Percentiles rank a stretch among this genome's conserved stretches.
These are phyloP conservation scores for Spilogale gracilis DNA, from an alignment of 2,113 vertebrate genomes.

Conservation along the genomic window DNA sequence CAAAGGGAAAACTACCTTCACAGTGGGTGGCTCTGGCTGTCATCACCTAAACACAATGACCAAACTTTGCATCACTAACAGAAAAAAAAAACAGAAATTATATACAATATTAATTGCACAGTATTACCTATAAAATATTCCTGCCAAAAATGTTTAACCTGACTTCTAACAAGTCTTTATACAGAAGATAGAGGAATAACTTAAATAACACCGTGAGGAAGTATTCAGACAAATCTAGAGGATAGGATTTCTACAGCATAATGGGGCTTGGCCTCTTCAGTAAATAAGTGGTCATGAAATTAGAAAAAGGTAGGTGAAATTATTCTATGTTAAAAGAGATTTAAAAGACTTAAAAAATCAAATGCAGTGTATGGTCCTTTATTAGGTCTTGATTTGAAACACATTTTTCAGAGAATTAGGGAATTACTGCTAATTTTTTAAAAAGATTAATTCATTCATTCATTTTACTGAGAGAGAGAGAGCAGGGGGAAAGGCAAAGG, in stretches of 20 bases:
- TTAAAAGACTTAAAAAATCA: slow-evolving; percentile 15
- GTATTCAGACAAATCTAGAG: not conserved
- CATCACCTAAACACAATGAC: not conserved
- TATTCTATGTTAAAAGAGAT: slow-evolving; percentile 1
- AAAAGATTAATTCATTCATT: not conserved
- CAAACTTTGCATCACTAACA: not conserved
- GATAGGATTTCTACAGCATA: not conserved
- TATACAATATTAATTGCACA: not conserved
- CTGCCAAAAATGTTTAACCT: slow-evolving; percentile 14
- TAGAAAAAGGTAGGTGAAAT: not conserved
- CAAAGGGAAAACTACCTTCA: slow-evolving; percentile 29
- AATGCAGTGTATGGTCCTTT: not conserved
- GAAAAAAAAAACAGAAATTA: slow-evolving; percentile 3
- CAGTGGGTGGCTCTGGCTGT: not conserved
- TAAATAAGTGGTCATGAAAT: not conserved
- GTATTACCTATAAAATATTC: not conserved
- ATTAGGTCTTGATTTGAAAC: not conserved
- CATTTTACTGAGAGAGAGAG: not conserved
- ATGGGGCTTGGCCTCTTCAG: not conserved
- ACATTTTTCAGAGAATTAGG: not conserved
- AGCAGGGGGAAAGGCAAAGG: not conserved
- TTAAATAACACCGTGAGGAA: not conserved
- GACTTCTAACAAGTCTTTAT: slow-evolving; percentile 30
- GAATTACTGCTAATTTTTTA: not conserved
- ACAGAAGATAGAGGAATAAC: not conserved